A percentile compares a stretch with the other conserved stretches of the same genome.
Evolutionary conservation across 2,888 invertebrate genomes (phyloP).

Genomic region (Amitus sp.): DNA sequence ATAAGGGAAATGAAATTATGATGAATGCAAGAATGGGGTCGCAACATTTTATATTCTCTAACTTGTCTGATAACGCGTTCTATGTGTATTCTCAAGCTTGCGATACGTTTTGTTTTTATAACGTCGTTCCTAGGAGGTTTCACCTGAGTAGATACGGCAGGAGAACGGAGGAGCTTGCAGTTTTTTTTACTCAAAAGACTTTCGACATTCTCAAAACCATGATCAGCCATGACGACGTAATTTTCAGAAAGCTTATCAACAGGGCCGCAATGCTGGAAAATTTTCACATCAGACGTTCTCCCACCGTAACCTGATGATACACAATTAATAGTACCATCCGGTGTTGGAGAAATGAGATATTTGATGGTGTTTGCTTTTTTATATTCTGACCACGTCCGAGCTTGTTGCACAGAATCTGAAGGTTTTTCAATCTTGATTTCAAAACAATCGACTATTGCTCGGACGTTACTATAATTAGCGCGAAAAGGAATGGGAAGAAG

Average conservation of each 20-base stretch:
- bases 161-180: constrained; percentile 27
- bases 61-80: constrained; percentile 44
- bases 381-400: constrained; percentile 50
- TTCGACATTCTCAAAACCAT: constrained; percentile 37
- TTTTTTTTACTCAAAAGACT: constrained; percentile 16
- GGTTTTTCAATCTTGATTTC: constrained; percentile 50
- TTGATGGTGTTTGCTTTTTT: constrained; percentile 53
- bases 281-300: constrained; percentile 31
- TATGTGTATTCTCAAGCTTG: constrained; percentile 39
- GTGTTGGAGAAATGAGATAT: constrained; percentile 47
- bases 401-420: constrained; percentile 36
- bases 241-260: constrained; percentile 13
- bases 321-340: constrained; percentile 42
- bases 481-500: constrained; percentile 36
- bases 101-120: constrained; percentile 36
- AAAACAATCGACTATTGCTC: constrained; percentile 45
- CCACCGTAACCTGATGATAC: constrained; percentile 45
- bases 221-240: constrained; percentile 34
- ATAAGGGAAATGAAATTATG: too few relatives aligned
- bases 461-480: constrained; percentile 37
- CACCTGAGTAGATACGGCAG: constrained; percentile 19
- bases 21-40: constrained; percentile 29
- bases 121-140: constrained; percentile 17
- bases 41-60: constrained; percentile 36
- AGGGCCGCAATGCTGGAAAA: constrained; percentile 27